Base-by-base conservation (phyloP, 2,888 invertebrate genomes). In the Catocala nupta region DNA sequence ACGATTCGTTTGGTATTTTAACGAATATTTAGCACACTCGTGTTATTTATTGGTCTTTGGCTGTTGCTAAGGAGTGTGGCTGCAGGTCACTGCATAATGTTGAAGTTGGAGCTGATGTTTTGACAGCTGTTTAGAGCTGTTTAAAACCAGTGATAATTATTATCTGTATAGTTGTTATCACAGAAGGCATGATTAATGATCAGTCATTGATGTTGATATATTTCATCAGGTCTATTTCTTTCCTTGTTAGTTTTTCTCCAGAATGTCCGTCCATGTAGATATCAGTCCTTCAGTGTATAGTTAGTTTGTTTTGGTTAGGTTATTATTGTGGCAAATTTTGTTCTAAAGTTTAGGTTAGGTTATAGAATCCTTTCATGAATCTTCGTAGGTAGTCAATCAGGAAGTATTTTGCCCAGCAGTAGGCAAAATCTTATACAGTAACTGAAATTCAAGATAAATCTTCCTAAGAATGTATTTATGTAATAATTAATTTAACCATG, bases 31-130 rank as follows among this genome's bases (percentile, higher is more conserved):
- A 68, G 63, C 65, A 34, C 44, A 61, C 44, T 70, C 42, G 48
- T 69, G 69, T 59, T 63, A 68, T 59, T 59, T 75, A 61, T 54
- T 65, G 44, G 43, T 51, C 39, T 47, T 25, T 33, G 54, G 9
- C 63, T 78, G 75, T 76, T 75, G 75, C 78, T 78, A 77, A 59
- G 75, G 63, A 63, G 55, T 63, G 51, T 59, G 9, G 39, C 34
- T 59, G 63, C 68, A 71, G 58, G 59, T 55, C 62, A 13, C 10
- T 63, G 5, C 5, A 59, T 34, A 34, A 47, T 13, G 33, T 66
- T 25, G 59, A 16, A 59, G 60, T 36, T 49, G 36, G 0, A 39
- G 9, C 59, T 50, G 53, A 34, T 75, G 54, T 71, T 74, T 42
- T 73, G 65, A 61, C 49, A 64, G 52, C 60, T 77, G 62, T 63